Percentiles rank a stretch among this genome's conserved stretches.
Conservation (phyloP, 1,140 invertebrate genomes). For the Hyles vespertilio region DNA sequence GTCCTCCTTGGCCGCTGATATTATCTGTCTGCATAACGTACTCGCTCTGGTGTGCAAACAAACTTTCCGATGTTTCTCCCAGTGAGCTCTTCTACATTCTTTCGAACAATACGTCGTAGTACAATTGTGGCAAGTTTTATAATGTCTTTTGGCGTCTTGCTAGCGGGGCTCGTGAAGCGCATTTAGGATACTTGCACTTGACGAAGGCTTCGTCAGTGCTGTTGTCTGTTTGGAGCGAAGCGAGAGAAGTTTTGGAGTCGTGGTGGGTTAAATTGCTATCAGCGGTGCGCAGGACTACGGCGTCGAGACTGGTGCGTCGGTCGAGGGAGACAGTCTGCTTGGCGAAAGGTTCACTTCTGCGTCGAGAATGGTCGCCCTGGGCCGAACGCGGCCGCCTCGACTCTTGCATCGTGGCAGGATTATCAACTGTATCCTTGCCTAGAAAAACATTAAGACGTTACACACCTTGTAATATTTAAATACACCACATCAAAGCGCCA, state of each 20-base stretch:
- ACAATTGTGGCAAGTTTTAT: constrained; percentile 95
- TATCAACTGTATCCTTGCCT: constrained; percentile 76
- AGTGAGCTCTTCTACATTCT: constrained; percentile 89
- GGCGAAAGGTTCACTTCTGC: constrained; percentile 67
- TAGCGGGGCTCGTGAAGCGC: constrained; percentile 78
- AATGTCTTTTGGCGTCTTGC: constrained; percentile 83
- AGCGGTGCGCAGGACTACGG: constrained; percentile 45
- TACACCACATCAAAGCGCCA: constrained; percentile 5
- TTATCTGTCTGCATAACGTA: constrained; percentile 90
- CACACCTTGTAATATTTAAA: not conserved
- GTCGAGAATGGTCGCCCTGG: constrained; percentile 54
- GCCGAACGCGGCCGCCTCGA: constrained; percentile 51
- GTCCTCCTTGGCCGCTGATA: constrained; percentile 91
- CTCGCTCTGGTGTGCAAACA: constrained; percentile 93
- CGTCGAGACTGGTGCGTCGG: constrained; percentile 60
- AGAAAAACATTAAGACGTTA: constrained; percentile 18
- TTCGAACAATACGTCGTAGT: constrained; percentile 91
- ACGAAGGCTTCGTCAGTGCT: constrained; percentile 77
- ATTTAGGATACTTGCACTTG: constrained; percentile 87
- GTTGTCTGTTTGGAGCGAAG: constrained; percentile 68
- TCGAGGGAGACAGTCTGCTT: constrained; percentile 48
- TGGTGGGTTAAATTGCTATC: constrained; percentile 49
- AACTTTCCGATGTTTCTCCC: constrained; percentile 93
- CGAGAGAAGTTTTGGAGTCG: constrained; percentile 63
- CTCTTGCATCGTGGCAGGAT: constrained; percentile 52